Evolutionary conservation across 2,797 vertebrate genomes (phyloP), one percentile per base, ranked within the genome.

Genomic region (Cossypha dichroa): DNA sequence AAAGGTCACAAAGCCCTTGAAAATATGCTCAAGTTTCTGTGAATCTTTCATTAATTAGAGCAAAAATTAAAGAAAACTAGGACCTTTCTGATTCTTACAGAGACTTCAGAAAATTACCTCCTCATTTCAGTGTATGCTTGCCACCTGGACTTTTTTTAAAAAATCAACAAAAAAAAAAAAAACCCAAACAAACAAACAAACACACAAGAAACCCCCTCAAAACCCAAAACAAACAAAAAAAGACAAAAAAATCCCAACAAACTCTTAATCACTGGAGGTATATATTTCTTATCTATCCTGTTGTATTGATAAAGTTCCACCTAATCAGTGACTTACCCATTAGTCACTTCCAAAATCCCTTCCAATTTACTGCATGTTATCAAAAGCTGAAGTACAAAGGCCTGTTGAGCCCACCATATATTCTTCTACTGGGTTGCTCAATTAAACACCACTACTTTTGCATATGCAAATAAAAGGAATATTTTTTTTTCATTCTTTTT

Each of bases 181-280:
- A 23, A 1, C 11, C 7, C 49, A 49, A 49, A 49, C 48, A 51
- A 49, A 26, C 48, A 48, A 29, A 29, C 16, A 6, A 16, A 46
- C 45, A 46, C 8, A 25, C 23, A 12, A 7, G 29, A 29, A 6
- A 5, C 0, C 3, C 0, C 3, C 22, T 3, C 33, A 11, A 43
- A 25, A 3, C 22, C 0, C 3, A 25, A 45, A n/a, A 6, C 15
- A 87, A 31, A 9, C 15, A 31, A 9, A 10, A 14, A 40, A 29
- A 15, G 48, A 31, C 13, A 25, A 49, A 28, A 28, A 49, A 67
- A 36, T 22, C 13, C 21, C 18, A 88, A 31, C 1, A 79, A 33
- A 66, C 13, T 75, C 31, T 22, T 46, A 55, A 69, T 62, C 14
- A 59, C 1, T 7, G 21, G 5, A 1, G 1, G 3, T 23, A 36